Base-by-base conservation (phyloP, 2,888 invertebrate genomes). In the Salpingus planirostris region DNA sequence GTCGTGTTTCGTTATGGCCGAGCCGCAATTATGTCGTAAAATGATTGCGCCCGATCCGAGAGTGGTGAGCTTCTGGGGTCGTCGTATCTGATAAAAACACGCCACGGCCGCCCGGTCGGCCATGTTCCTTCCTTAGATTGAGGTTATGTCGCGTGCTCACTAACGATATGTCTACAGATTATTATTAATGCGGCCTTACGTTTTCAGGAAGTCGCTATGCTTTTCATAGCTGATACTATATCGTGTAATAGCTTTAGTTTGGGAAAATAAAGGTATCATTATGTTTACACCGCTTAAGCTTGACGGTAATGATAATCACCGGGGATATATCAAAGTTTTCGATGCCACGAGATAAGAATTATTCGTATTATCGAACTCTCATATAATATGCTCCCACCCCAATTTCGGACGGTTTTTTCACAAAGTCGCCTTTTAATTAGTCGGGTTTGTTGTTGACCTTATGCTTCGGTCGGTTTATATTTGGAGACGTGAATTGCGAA, bases 81-180 rank as follows among this genome's bases (percentile, higher is more conserved):
- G 15, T 7, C 13, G 14, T 23, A 29, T 24, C 29, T 13, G 29
- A 29, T 29, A 23, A 23, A 13, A 24, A 14, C 23, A 29, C n/a
- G n/a, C n/a, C n/a, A n/a, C n/a, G n/a, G 15, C 14, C 23, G 13
- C 14, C 23, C 15, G 22, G 10, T 7, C 23, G 29, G 29, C 29
- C 29, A 29, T 29, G 15, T 29, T 29, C 13, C 29, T 29, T 11
- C 29, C 29, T 24, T 29, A 29, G n/a, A 21, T 24, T 14, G 21
- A 21, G 21, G 21, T 14, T 15, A 34, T 21, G 30, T 34, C 30
- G 34, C 34, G 34, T 34, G 34, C 22, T 25, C 13, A 22, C 29
- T 29, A 34, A 34, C 34, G 26, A 34, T 34, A 33, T 21, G 21
- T 33, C 33, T 25, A 29, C 28, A 29, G 28, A 29, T n/a, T 33